These are phyloP conservation scores for Phylloscopus trochiloides DNA, from an alignment of 2,113 vertebrate genomes.

Conservation along the genomic window DNA sequence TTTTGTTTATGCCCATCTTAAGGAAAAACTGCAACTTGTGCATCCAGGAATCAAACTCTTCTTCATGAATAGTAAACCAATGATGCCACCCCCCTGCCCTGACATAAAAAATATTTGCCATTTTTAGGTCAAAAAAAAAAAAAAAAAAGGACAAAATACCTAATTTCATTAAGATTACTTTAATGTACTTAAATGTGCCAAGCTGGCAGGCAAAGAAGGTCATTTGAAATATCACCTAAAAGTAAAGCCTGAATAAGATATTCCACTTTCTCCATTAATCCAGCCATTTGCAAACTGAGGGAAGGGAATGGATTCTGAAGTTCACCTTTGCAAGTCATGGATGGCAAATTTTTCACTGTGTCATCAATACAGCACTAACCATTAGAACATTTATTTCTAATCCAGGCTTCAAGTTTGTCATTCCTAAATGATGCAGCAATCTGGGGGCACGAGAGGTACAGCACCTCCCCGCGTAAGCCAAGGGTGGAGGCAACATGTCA, in stretches of 20 bases:
- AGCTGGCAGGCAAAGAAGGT: not conserved
- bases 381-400: not conserved
- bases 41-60: not conserved
- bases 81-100: accelerated
- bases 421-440: not conserved
- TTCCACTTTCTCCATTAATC: slow-evolving; percentile 1
- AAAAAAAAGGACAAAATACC: not conserved
- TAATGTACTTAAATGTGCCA: not conserved
- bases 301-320: slow-evolving; percentile 12
- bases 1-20: not conserved
- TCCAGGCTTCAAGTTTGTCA: not conserved
- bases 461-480: not conserved
- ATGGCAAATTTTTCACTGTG: slow-evolving; percentile 19
- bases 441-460: not conserved
- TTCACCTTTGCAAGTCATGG: slow-evolving; percentile 53
- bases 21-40: not conserved
- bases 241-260: not conserved
- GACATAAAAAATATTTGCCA: not conserved
- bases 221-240: slow-evolving; percentile 1
- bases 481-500: not conserved
- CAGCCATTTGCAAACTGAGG: not conserved
- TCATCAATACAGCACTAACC: not conserved
- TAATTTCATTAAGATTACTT: not conserved
- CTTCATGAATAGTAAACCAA: not conserved
- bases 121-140: not conserved